phyloP scores from a whole-genome alignment of 2,797 vertebrate species.

The Chiroxiphia lanceolata region DNA sequence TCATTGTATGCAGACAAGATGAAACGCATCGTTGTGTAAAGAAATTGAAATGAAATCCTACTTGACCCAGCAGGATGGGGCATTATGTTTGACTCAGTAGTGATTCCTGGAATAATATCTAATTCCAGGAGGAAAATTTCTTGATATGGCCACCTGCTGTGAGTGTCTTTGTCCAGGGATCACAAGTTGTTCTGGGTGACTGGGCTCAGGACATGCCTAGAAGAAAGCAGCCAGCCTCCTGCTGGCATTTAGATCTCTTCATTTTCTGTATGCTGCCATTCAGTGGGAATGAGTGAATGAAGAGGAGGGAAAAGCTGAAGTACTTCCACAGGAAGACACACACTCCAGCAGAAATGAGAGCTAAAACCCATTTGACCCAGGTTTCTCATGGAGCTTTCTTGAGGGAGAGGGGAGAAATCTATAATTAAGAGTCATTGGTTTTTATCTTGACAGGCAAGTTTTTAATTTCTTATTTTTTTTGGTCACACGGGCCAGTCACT shows the following conservation, averaged over 20 bases:
- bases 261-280: slow-evolving; percentile 87
- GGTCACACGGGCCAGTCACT: slow-evolving; percentile 41
- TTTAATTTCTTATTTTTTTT: slow-evolving; percentile 56
- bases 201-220: slow-evolving; percentile 85
- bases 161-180: slow-evolving; percentile 91
- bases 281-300: slow-evolving; percentile 78
- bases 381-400: slow-evolving; percentile 26
- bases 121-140: slow-evolving; percentile 93
- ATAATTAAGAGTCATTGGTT: background rate
- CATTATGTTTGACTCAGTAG: slow-evolving; percentile 93
- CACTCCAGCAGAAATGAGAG: slow-evolving; percentile 31
- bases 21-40: slow-evolving; percentile 95
- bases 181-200: slow-evolving; percentile 97
- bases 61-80: slow-evolving; percentile 89
- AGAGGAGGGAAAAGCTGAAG: slow-evolving; percentile 30
- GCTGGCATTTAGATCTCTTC: slow-evolving; percentile 96
- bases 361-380: slow-evolving; percentile 72
- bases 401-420: background rate
- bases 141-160: slow-evolving; percentile 92
- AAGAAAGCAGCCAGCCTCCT: slow-evolving; percentile 88
- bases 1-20: slow-evolving; percentile 89
- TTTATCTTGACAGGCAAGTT: slow-evolving; percentile 50
- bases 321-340: slow-evolving; percentile 56
- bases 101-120: slow-evolving; percentile 94
- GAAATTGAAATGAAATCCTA: slow-evolving; percentile 98